These are phyloP conservation scores for Allobates femoralis DNA, from an alignment of 2,797 vertebrate species.

Conservation along the genomic window DNA sequence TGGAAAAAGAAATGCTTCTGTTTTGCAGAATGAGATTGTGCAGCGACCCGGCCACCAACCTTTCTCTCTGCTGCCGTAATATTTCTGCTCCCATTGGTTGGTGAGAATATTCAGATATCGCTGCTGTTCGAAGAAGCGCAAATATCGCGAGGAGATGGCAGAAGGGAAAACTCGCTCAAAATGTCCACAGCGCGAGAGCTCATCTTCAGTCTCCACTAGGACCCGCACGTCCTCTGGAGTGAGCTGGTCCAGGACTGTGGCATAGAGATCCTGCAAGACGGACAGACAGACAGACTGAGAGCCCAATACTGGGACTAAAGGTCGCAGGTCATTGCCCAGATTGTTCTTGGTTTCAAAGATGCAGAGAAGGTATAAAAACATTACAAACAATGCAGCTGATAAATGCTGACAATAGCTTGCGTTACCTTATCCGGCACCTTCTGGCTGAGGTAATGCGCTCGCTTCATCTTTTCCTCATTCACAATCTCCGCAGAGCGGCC, in stretches of 20 bases:
- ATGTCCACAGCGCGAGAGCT: constrained; percentile 85
- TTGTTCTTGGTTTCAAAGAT: not conserved
- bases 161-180: constrained; percentile 93
- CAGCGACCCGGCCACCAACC: constrained; percentile 71
- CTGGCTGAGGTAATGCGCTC: constrained; percentile 86
- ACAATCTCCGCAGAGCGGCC: constrained; percentile 74
- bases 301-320: not conserved
- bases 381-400: not conserved
- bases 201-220: constrained; percentile 89
- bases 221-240: constrained; percentile 89
- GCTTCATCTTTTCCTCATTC: constrained; percentile 89
- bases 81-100: constrained; percentile 91
- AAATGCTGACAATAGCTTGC: not conserved
- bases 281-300: not conserved
- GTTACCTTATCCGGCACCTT: constrained; percentile 86
- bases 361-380: not conserved
- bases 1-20: too few species aligned
- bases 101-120: constrained; percentile 94
- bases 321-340: not conserved
- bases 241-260: constrained; percentile 86
- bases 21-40: too few species aligned
- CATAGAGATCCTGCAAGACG: constrained; percentile 81
- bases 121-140: constrained; percentile 90
- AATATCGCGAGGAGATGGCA: constrained; percentile 84
- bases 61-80: constrained; percentile 81